These are phyloP conservation scores for Nephila pilipes DNA, from an alignment of 1,140 invertebrate species.

Conservation along the genomic window DNA sequence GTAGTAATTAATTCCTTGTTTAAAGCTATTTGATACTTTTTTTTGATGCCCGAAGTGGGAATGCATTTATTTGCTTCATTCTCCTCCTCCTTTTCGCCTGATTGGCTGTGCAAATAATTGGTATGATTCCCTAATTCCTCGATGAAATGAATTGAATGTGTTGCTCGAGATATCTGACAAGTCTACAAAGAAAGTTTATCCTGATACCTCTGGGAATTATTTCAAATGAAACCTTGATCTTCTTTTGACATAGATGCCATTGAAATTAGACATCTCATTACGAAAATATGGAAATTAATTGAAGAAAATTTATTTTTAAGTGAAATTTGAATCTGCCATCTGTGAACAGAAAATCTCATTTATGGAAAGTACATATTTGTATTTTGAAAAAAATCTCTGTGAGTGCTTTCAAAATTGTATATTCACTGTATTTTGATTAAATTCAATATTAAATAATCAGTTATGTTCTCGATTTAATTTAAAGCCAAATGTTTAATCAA, in stretches of 20 bases:
- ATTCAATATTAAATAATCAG: not conserved
- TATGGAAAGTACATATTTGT: not conserved
- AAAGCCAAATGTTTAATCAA: no score
- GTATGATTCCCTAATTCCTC: conserved; percentile 4
- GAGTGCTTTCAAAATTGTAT: no score
- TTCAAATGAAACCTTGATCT: not conserved
- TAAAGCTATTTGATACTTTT: conserved; percentile 1
- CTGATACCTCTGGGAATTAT: not conserved
- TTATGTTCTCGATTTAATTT: not conserved
- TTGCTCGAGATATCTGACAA: not conserved
- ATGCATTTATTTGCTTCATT: not conserved
- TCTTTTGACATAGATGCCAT: not conserved
- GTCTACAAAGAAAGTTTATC: not conserved
- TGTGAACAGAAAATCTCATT: not conserved
- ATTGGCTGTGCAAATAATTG: not conserved
- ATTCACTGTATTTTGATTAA: not conserved
- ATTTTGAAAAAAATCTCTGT: not conserved
- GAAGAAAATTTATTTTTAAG: not conserved
- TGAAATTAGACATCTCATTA: not conserved
- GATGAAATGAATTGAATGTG: not conserved
- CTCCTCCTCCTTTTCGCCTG: not conserved
- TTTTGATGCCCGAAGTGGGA: conserved; percentile 9
- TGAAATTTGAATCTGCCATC: not conserved
- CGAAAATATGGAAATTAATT: not conserved
- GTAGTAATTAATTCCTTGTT: conserved; percentile 13